A percentile compares a stretch with the other conserved stretches of the same genome.
Evolutionary conservation across 2,113 vertebrate species (phyloP).

Genomic region (Marmota flaviventris): DNA sequence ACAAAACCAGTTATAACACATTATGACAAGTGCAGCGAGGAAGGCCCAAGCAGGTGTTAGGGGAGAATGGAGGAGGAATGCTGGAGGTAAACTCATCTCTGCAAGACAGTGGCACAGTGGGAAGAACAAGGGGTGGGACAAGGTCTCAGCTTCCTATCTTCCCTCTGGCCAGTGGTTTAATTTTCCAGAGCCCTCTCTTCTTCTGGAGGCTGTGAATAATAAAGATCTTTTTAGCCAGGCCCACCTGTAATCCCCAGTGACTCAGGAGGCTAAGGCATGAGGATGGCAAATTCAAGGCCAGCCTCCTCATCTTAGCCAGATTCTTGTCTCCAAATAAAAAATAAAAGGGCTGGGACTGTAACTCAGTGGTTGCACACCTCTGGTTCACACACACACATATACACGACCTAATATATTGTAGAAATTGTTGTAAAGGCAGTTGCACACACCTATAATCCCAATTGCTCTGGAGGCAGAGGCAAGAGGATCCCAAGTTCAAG

Average conservation of each 20-base stretch:
- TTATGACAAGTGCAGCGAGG: background rate
- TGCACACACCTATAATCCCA: too few relatives aligned
- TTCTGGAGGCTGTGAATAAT: background rate
- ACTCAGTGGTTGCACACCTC: too few relatives aligned
- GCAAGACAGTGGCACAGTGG: background rate
- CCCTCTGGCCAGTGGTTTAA: background rate
- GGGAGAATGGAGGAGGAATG: background rate
- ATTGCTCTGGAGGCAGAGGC: too few relatives aligned
- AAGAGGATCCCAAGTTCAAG: too few relatives aligned
- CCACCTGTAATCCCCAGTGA: too few relatives aligned
- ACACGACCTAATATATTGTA: background rate
- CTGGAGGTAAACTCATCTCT: background rate
- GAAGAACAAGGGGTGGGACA: background rate
- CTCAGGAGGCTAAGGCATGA: too few relatives aligned
- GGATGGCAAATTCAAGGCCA: too few relatives aligned
- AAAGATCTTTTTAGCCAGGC: background rate
- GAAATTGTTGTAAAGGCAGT: background rate
- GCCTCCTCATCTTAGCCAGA: too few relatives aligned
- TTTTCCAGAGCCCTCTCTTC: background rate
- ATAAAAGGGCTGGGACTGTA: too few relatives aligned
- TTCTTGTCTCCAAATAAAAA: too few relatives aligned
- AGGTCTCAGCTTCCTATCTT: background rate
- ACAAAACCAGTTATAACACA: background rate
- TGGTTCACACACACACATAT: too few relatives aligned
- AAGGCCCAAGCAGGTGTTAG: background rate